Evolutionary conservation across 2,113 vertebrate genomes (phyloP), one percentile per base, ranked within the genome.

Genomic region (Rostratula benghalensis): DNA sequence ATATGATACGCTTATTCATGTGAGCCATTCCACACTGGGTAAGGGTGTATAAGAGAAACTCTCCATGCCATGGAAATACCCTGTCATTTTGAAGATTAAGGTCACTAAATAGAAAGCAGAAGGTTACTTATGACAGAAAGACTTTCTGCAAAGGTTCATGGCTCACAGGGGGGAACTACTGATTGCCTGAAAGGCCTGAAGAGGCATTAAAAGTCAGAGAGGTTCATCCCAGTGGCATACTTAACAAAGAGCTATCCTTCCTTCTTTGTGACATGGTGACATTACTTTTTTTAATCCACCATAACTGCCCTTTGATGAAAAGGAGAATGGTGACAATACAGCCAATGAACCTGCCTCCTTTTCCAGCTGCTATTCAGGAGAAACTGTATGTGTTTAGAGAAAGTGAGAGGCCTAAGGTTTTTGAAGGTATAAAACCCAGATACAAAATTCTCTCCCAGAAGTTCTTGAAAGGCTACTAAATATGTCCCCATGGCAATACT

Each of bases 1-100:
- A 10, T 71, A 57, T 39, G 60, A 70, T 67, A 70, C 3, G 9
- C 48, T 83, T 94, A 77, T 93, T 94, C n/a, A 33, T 77, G 68
- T 65, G 57, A 97, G 56, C 51, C 53, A 45, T 53, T 94, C 53
- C 33, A 41, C 0, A 3, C 53, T 90, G 86, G n/a, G 53, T 57
- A 59, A 71, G 75, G 39, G 24, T 83, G 16, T 82, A 68, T 82
- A 93, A 95, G 83, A 50, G 79, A 93, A 96, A 64, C 86, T 94
- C 68, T 96, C 61, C 30, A 75, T 53, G 71, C 71, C 25, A 53
- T 37, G 76, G 82, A 92, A 92, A 84, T 96, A 83, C 46, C 59
- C 90, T 96, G 89, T 95, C 92, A 90, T 96, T 93, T 94, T 93
- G 95, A 96, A 97, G 96, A 93, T 89, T 95, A 88, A 96, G 96